Evolutionary conservation across 1,140 invertebrate genomes (phyloP).

Genomic region (Oedothorax gibbosus): DNA sequence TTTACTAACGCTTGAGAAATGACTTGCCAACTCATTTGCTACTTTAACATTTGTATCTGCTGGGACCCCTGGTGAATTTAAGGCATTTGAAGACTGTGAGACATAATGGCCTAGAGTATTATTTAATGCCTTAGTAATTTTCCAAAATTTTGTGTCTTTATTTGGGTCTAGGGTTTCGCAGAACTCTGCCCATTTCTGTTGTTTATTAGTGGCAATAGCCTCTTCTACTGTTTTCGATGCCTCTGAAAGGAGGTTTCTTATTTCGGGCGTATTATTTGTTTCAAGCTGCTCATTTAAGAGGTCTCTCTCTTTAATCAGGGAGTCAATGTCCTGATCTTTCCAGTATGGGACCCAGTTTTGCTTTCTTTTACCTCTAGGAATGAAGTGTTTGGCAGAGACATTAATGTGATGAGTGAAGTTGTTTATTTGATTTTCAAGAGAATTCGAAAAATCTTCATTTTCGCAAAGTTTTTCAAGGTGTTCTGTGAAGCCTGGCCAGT

Average conservation of each 20-base stretch:
- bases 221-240: constrained; percentile 5
- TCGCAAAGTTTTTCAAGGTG: background rate
- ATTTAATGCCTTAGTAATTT: too few relatives aligned
- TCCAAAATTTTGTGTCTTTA: too few relatives aligned
- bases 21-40: background rate
- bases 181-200: background rate
- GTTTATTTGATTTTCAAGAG: background rate
- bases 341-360: constrained; percentile 14
- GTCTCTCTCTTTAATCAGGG: background rate
- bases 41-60: background rate
- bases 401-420: background rate
- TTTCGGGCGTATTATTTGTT: background rate
- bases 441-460: background rate
- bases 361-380: constrained; percentile 11
- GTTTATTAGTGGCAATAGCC: background rate
- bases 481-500: background rate
- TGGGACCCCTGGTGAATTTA: background rate
- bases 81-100: background rate
- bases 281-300: background rate
- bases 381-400: background rate
- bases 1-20: background rate
- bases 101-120: too few relatives aligned
- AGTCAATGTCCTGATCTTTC: constrained; percentile 11
- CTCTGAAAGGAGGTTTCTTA: background rate
- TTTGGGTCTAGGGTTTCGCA: background rate